Conservation (phyloP, 2,888 invertebrate species). For the Scaeva pyrastri region DNA sequence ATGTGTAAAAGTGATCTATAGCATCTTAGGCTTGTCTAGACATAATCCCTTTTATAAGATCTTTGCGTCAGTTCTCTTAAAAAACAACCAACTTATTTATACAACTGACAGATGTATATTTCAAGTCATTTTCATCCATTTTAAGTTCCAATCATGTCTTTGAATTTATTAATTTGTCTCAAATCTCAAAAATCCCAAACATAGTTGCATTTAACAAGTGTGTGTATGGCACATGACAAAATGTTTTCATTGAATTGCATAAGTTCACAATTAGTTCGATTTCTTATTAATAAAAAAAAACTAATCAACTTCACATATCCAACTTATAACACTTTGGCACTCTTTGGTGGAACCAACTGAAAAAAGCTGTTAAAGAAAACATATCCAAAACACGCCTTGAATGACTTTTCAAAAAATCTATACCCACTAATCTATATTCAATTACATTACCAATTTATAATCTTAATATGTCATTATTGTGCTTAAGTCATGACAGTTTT, state of each 20-base stretch:
- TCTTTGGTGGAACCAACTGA: neutral
- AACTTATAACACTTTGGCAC: neutral
- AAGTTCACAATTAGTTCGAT: slow-evolving; percentile 66
- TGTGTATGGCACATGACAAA: slow-evolving; percentile 22
- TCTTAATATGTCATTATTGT: slow-evolving; percentile 75
- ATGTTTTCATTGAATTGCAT: slow-evolving; percentile 48
- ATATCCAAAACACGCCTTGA: slow-evolving; percentile 46
- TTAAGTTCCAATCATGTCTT: slow-evolving; percentile 7
- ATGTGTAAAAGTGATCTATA: neutral
- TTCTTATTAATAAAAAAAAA: slow-evolving; percentile 38
- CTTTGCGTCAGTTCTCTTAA: slow-evolving; percentile 14
- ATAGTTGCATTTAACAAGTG: slow-evolving; percentile 18
- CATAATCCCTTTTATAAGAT: slow-evolving; percentile 24
- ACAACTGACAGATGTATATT: slow-evolving; percentile 27
- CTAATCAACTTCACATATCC: neutral
- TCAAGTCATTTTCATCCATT: neutral
- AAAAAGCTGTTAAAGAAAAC: slow-evolving; percentile 31
- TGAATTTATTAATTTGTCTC: slow-evolving; percentile 64
- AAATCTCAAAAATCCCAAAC: slow-evolving; percentile 15
- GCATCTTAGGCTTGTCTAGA: neutral
- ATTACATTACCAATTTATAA: slow-evolving; percentile 75
- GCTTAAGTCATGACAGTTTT: slow-evolving; percentile 67
- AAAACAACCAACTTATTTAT: slow-evolving; percentile 29
- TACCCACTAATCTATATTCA: slow-evolving; percentile 72
- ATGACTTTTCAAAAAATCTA: slow-evolving; percentile 62